Percentiles rank a stretch among this genome's conserved stretches.
Evolutionary conservation across 1,140 invertebrate species (phyloP).

Genomic region (Drosophila obscura): DNA sequence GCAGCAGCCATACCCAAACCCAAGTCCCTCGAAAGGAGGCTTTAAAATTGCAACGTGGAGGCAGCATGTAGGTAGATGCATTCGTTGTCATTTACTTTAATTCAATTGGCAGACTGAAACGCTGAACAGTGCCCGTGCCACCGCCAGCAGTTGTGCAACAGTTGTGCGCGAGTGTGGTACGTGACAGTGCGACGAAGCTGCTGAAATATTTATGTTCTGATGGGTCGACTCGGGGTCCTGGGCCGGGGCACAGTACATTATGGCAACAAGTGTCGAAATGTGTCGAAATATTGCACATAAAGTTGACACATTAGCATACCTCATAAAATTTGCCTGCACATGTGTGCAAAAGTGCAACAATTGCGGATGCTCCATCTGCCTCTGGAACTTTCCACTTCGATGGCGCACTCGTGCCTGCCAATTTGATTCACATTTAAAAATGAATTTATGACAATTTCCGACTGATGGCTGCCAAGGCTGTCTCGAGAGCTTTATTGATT

Average conservation of each 20-base stretch:
- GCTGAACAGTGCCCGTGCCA: neutral
- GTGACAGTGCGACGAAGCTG: slow-evolving; percentile 21
- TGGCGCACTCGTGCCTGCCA: slow-evolving; percentile 68
- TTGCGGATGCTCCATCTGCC: slow-evolving; percentile 19
- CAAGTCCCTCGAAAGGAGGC: slow-evolving; percentile 9
- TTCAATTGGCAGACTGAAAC: slow-evolving; percentile 40
- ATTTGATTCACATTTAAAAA: slow-evolving; percentile 70
- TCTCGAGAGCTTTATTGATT: slow-evolving; percentile 54
- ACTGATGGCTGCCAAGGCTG: slow-evolving; percentile 71
- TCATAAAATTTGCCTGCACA: slow-evolving; percentile 74
- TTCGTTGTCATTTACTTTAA: slow-evolving; percentile 63
- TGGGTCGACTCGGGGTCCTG: neutral
- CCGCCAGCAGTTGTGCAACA: slow-evolving; percentile 39
- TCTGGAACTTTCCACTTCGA: slow-evolving; percentile 56
- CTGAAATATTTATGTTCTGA: slow-evolving; percentile 48
- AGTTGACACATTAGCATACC: slow-evolving; percentile 83
- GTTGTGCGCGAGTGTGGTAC: slow-evolving; percentile 49
- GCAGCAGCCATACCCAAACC: neutral
- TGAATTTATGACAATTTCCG: slow-evolving; percentile 81
- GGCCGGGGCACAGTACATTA: slow-evolving; percentile 52
- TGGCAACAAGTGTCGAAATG: slow-evolving; percentile 79
- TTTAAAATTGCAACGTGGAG: slow-evolving; percentile 34
- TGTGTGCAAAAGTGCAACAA: slow-evolving; percentile 36
- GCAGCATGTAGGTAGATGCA: neutral
- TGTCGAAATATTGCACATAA: slow-evolving; percentile 77